phyloP scores from a whole-genome alignment of 2,113 vertebrate species.

The Aegotheles bennettii region DNA sequence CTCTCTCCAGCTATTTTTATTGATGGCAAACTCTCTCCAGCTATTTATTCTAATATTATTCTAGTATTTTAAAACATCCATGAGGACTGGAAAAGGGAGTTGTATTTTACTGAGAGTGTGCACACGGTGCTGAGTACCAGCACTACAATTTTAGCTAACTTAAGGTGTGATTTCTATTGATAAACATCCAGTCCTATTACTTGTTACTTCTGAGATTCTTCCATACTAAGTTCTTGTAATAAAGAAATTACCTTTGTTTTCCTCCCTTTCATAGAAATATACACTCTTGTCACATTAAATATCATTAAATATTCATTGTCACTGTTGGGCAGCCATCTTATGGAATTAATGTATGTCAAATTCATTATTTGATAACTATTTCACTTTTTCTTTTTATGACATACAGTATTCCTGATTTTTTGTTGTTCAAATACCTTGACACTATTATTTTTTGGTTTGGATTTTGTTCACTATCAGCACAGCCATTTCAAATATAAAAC shows the following conservation, averaged over 20 bases:
- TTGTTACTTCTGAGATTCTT: not conserved
- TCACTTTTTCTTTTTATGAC: not conserved
- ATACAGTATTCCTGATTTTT: not conserved
- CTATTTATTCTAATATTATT: not conserved
- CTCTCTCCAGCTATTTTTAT: not conserved
- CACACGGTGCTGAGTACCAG: not conserved
- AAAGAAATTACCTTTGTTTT: not conserved
- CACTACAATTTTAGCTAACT: not conserved
- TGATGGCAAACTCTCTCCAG: not conserved
- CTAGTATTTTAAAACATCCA: not conserved
- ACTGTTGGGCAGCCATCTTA: not conserved
- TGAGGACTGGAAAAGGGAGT: not conserved
- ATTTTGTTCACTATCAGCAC: not conserved
- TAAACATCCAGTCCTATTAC: not conserved
- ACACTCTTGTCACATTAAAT: not conserved
- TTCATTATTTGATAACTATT: not conserved
- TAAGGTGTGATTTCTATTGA: not conserved
- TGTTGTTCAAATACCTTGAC: not conserved
- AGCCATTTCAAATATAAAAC: not conserved
- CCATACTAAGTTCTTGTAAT: not conserved
- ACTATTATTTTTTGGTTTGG: not conserved
- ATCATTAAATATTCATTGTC: not conserved
- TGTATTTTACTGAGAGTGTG: not conserved
- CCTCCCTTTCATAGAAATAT: not conserved
- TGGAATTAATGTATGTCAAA: not conserved